Base-by-base conservation (phyloP, 1,140 invertebrate genomes). In the Leptinotarsa lineolata region DNA sequence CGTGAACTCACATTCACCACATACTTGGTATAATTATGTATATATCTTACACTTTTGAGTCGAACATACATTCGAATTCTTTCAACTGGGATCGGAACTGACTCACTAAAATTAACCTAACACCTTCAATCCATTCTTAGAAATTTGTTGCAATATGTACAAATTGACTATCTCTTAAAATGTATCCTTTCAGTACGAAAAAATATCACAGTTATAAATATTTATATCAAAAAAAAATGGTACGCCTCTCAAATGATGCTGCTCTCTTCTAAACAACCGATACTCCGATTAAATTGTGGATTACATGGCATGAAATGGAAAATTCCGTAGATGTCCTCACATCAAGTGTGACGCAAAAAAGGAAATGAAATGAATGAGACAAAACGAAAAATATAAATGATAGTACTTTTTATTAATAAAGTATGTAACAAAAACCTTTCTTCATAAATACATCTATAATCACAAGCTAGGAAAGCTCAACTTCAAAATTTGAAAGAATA, bases 371-470 rank as follows among this genome's bases (percentile, higher is more conserved):
- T 16, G 65, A 67, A 67, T 45, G 39, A 44, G 15, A 44, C 60
- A 74, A 79, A 80, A 75, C 61, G 71, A 78, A 79, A 77, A 79
- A 74, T 64, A 70, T 61, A 78, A 73, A 77, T 70, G 59, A 77
- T 71, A 78, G 75, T 78, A 79, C 78, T 81, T 81, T 82, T 81
- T 80, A 81, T 80, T 79, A 79, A 81, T 79, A 78, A 79, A 79
- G 75, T 76, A 77, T 80, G 77, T 80, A 82, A 82, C 81, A 81
- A 81, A 81, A 82, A 81, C 81, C 80, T 76, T 77, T 77, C 79
- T 79, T 74, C 77, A 81, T 80, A 79, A 82, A 77, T 80, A 82
- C 80, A 81, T 79, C 74, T 78, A 68, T 72, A 68, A 82, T 81
- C 81, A 81, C 79, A 81, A 82, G 79, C 79, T 74, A 74, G 22